Evolutionary conservation across 2,888 invertebrate species (phyloP), one percentile per base, ranked within the genome.

Genomic region (Dryomyza anilis): DNA sequence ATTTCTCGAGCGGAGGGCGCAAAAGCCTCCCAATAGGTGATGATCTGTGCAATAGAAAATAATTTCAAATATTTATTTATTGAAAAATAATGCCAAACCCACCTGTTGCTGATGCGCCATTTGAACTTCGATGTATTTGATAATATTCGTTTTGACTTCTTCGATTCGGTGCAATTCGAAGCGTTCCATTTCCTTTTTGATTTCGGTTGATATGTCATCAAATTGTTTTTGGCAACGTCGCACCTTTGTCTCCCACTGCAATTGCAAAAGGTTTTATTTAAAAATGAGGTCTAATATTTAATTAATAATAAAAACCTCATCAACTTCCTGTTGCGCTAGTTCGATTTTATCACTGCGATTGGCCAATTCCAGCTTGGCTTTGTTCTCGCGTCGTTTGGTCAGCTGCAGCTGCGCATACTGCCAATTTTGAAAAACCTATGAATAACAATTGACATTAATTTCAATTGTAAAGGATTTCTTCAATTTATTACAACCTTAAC

Each of bases 141-240:
- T 89, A 72, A 99, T 88, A 72, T 94, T 93, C 64, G 89, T 87
- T 76, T 96, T 95, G 80, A 99, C 94, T 81, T 99, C 98, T 66
- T 89, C 87, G 50, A 96, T 91, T 71, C 97, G 88, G 70, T 91
- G 88, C 70, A 91, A 88, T 82, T 98, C 98, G 85, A 96, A 98
- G 60, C 94, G 87, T 74, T 95, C 95, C 83, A 98, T 87, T 84
- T 98, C 98, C 72, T 93, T 93, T 80, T 96, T 94, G 71, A 98
- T 96, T 85, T 94, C 94, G 73, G 91, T 90, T 2, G 95, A 98
- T 79, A 97, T 97, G 77, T 92, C 91, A 81, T 98, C 95, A 84
- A 98, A 98, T 79, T 96, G 97, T 74, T 95, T 93, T 81, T 98
- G 95, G 1, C 96, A 94, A 70, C 96, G 89, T 76, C 97, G 96